Evolutionary conservation across 2,113 vertebrate genomes (phyloP), one percentile per base, ranked within the genome.

Genomic region (Rostratula benghalensis): DNA sequence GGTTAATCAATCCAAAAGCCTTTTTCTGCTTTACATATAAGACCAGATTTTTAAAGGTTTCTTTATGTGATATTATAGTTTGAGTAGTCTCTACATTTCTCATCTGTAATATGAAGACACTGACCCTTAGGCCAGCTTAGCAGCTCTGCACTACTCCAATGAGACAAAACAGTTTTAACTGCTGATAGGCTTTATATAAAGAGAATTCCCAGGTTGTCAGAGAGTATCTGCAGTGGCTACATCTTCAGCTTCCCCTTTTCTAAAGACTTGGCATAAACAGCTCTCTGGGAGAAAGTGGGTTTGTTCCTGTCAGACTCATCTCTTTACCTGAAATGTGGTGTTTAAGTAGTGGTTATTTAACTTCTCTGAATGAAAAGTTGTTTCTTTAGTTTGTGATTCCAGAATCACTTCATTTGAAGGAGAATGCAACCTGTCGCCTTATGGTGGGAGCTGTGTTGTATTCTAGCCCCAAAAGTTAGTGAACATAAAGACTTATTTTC

Each of bases 11-110:
- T 63, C 59, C 64, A 51, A 94, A 88, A 86, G 46, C 63, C 24
- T 25, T 90, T 76, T 91, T 67, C 59, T 90, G 76, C 70, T 88
- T 87, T 83, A 77, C 96, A 83, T 43, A 96, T 87, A 90, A 90
- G 63, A 41, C 48, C 74, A 82, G 33, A 81, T 90, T 92, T 92
- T 94, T 63, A 78, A 85, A 96, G 54, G 28, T 83, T 85, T 90
- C 71, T 88, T 76, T 70, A 77, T 46, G 50, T 76, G 54, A 87
- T 76, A 37, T 64, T 69, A 45, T 46, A 79, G 53, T 89, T 89
- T 69, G 53, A 94, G 25, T 16, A 80, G 75, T 50, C 39, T 76
- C 63, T 94, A 37, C 80, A 90, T 90, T 95, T 92, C 68, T 88
- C 37, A 39, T 70, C 74, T 79, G 65, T 85, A 80, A 59, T 46